These are phyloP conservation scores for Gerris buenoi DNA, from an alignment of 1,140 invertebrate species.

Conservation along the genomic window DNA sequence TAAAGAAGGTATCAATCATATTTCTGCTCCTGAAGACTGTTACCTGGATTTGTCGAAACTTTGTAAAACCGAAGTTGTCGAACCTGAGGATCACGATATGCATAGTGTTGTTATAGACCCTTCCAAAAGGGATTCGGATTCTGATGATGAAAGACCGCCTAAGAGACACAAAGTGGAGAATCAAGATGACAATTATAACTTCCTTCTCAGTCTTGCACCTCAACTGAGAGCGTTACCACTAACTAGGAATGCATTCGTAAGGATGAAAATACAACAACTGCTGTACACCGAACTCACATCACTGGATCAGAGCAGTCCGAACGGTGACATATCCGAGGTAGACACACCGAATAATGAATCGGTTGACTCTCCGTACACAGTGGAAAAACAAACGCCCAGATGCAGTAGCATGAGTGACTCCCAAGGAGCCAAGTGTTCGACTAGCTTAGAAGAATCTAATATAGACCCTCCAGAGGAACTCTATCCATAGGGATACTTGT, in stretches of 20 bases:
- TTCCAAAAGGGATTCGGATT: neutral
- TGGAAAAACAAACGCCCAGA: neutral
- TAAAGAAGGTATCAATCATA: neutral
- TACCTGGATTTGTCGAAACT: neutral
- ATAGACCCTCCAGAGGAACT: too few species aligned
- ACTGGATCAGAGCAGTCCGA: neutral
- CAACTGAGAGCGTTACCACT: conserved; percentile 26
- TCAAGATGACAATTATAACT: conserved; percentile 29
- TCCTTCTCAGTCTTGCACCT: conserved; percentile 28
- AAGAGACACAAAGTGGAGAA: conserved; percentile 14
- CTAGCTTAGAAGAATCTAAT: too few species aligned
- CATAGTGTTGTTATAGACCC: neutral
- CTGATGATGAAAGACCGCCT: conserved; percentile 7
- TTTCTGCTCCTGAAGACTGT: neutral
- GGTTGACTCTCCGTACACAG: neutral
- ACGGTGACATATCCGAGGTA: neutral
- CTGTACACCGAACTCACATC: conserved; percentile 27
- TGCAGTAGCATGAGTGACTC: too few species aligned
- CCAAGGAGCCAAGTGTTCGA: too few species aligned
- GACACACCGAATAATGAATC: neutral
- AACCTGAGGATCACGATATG: conserved; percentile 3
- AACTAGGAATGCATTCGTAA: conserved; percentile 27
- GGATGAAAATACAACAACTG: conserved; percentile 29
- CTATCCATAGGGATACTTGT: too few species aligned
- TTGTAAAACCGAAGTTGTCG: neutral